Percentiles rank a stretch among this genome's conserved stretches.
phyloP scores from a whole-genome alignment of 2,113 vertebrate species.

The Aptenodytes patagonicus region DNA sequence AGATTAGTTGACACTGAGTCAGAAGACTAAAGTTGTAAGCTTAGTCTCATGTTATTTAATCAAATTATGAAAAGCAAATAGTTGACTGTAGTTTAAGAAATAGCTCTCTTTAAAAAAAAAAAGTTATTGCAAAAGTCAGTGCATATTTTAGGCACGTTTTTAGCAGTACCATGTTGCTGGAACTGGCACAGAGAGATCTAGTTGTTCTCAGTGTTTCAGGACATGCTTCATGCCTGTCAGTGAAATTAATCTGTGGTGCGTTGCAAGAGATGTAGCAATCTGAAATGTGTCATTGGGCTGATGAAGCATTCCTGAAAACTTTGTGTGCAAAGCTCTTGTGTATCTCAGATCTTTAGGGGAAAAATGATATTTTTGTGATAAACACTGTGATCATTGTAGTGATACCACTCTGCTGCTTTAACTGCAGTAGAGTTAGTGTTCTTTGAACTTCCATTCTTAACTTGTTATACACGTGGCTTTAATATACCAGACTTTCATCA shows the following conservation, averaged over 20 bases:
- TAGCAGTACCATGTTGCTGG: not conserved
- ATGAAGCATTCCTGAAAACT: not conserved
- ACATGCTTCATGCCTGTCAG: not conserved
- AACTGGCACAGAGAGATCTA: not conserved
- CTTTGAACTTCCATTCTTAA: not conserved
- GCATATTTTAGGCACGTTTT: not conserved
- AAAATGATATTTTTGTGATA: not conserved
- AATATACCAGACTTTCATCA: not conserved
- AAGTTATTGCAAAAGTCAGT: not conserved
- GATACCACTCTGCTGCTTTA: not conserved
- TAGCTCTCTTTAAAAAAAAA: not conserved
- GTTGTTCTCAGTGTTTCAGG: not conserved
- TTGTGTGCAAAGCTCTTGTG: not conserved
- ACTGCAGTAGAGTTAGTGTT: not conserved
- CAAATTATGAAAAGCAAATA: not conserved
- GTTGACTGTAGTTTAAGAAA: not conserved
- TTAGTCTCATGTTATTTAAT: not conserved
- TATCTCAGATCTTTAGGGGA: not conserved
- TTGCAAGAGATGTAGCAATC: not conserved
- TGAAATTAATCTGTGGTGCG: not conserved
- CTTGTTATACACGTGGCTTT: not conserved
- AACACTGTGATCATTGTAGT: accelerated
- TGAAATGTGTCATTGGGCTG: not conserved
- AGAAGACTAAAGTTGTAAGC: not conserved
- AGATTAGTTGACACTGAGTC: not conserved